These are phyloP conservation scores for Brachyopa scutellaris DNA, from an alignment of 2,888 invertebrate genomes.

Conservation along the genomic window DNA sequence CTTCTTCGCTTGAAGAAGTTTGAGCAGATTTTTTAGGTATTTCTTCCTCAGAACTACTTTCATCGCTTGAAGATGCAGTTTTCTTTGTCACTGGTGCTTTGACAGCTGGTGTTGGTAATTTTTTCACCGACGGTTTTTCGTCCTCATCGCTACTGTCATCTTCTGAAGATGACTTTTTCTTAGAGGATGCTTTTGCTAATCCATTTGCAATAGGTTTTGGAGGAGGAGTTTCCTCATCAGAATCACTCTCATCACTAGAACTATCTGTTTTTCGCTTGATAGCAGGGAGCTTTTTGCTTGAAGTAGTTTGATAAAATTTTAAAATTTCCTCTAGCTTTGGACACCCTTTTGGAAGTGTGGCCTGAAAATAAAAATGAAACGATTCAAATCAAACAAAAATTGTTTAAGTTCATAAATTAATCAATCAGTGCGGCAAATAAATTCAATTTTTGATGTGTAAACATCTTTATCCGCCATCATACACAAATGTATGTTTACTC, in stretches of 20 bases:
- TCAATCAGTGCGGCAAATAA: no score
- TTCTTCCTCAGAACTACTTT: constrained; percentile 80
- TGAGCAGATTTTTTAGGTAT: constrained; percentile 73
- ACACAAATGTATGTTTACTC: no score
- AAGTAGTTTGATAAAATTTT: constrained; percentile 83
- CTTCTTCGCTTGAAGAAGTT: constrained; percentile 78
- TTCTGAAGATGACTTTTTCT: constrained; percentile 74
- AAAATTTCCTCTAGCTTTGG: constrained; percentile 86
- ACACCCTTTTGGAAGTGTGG: constrained; percentile 85
- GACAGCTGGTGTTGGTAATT: constrained; percentile 61
- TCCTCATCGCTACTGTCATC: constrained; percentile 78
- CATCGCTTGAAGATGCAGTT: constrained; percentile 72
- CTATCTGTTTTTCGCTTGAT: constrained; percentile 75
- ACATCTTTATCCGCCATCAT: no score
- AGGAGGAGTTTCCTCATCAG: constrained; percentile 75
- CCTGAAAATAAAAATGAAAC: constrained; percentile 82
- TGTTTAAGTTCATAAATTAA: no score
- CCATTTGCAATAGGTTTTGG: constrained; percentile 62
- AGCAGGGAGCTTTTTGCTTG: constrained; percentile 82
- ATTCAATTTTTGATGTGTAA: no score
- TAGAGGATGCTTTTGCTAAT: constrained; percentile 54
- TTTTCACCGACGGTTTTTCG: constrained; percentile 73
- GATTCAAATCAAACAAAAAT: no score
- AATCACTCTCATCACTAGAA: constrained; percentile 78
- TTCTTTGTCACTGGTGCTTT: constrained; percentile 63